Evolutionary conservation across 2,888 invertebrate species (phyloP).

Genomic region (Drosophila bunnanda): DNA sequence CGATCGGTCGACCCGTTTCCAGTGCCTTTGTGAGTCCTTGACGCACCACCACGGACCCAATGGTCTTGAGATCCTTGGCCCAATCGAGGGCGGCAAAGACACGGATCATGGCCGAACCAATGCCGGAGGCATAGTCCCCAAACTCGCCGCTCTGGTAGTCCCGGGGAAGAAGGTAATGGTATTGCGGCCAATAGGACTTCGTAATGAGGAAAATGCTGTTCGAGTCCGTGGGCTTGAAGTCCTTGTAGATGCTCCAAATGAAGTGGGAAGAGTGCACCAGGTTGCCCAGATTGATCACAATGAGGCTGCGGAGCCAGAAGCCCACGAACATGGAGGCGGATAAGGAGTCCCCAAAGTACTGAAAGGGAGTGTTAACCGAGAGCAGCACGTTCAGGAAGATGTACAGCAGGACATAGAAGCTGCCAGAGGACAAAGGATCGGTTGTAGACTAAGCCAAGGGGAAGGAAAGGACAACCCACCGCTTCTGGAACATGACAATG

Average conservation of each 20-base stretch:
- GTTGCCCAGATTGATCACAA: constrained; percentile 89
- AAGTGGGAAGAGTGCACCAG: constrained; percentile 90
- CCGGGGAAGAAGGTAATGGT: constrained; percentile 91
- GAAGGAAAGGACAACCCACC: constrained; percentile 85
- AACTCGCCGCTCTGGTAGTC: constrained; percentile 94
- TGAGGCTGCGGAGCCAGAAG: constrained; percentile 88
- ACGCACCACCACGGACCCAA: constrained; percentile 87
- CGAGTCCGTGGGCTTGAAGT: constrained; percentile 89
- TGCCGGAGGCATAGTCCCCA: constrained; percentile 89
- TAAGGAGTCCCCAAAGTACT: constrained; percentile 91
- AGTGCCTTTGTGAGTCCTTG: constrained; percentile 87
- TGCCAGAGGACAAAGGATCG: constrained; percentile 81
- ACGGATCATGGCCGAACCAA: constrained; percentile 88
- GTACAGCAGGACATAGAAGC: constrained; percentile 89
- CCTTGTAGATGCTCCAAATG: constrained; percentile 90
- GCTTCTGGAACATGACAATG: constrained; percentile 92
- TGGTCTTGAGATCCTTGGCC: constrained; percentile 88
- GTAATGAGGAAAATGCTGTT: constrained; percentile 90
- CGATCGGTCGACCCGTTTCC: constrained; percentile 86
- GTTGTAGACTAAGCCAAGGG: neutral
- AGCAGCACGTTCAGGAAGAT: constrained; percentile 88
- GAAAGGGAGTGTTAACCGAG: constrained; percentile 91
- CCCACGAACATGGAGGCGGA: constrained; percentile 87
- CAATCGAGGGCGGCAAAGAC: constrained; percentile 89
- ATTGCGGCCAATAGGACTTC: constrained; percentile 92